Evolutionary conservation across 1,140 invertebrate species (phyloP), one percentile per base, ranked within the genome.

Genomic region (Sitodiplosis mosellana): DNA sequence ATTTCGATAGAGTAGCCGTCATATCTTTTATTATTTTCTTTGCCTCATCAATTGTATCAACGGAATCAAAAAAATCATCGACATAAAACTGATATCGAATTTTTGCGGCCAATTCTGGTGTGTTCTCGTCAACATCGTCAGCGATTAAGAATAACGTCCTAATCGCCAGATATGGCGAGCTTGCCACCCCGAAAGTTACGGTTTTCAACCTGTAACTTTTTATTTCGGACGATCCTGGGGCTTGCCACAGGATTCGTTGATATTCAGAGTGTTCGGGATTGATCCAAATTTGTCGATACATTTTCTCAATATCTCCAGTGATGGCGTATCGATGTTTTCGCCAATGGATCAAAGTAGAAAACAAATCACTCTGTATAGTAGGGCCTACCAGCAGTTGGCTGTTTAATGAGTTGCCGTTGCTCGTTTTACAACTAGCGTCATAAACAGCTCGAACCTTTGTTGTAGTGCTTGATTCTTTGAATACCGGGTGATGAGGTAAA

Each of bases 191-290:
- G 49, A 64, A 68, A 3, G 66, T 67, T 3, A 67, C 53, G 1
- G 60, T 67, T 12, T 53, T 58, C 12, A 68, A 41, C 33, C 44
- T 53, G 54, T 50, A 69, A 8, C 46, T 54, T 47, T 51, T 54
- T 1, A 68, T 37, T 14, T 46, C 34, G 41, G 61, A 33, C 10
- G 44, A 34, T 0, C 53, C 52, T 11, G 47, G 27, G 0, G 48
- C 15, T 21, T 65, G 50, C 65, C 67, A 71, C 7, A 70, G 21
- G 17, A 71, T 69, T 41, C 55, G 49, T 51, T 70, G 68, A 38
- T 59, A 60, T 27, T 60, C 53, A 7, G 53, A 44, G 48, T 68
- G 55, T 6, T 56, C 49, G 19, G 51, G 22, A 46, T 60, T 46
- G 10, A 69, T 53, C 45, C 49, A 22, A 21, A 69, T 57, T 48